Conservation (phyloP, 2,888 invertebrate species). For the Drosophila mercatorum region DNA sequence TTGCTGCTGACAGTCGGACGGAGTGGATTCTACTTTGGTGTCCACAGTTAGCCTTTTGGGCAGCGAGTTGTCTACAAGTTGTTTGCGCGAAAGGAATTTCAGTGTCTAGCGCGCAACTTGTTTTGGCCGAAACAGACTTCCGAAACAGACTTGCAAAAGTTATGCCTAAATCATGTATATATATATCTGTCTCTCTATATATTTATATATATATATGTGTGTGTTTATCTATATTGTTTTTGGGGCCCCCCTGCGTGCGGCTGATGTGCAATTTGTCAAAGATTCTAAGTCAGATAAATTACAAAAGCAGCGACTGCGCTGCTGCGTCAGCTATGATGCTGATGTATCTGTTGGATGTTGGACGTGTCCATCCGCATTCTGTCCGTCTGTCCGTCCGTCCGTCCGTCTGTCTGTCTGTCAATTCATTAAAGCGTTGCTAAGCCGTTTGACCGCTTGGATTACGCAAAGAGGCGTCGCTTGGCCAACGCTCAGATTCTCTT, state of each 20-base stretch:
- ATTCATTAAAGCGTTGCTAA: slow-evolving; percentile 56
- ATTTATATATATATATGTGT: slow-evolving; percentile 6
- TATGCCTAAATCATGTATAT: slow-evolving; percentile 41
- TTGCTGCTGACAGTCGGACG: slow-evolving; percentile 43
- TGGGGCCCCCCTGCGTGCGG: slow-evolving; percentile 22
- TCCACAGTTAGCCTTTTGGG: slow-evolving; percentile 41
- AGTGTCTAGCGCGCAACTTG: slow-evolving; percentile 49
- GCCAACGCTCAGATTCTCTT: slow-evolving; percentile 23
- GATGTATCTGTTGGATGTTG: slow-evolving; percentile 58
- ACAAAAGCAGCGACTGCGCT: slow-evolving; percentile 47
- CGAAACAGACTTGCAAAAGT: slow-evolving; percentile 56
- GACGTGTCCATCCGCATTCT: slow-evolving; percentile 13
- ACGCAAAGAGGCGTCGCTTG: slow-evolving; percentile 58
- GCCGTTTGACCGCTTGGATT: slow-evolving; percentile 55
- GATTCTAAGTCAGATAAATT: slow-evolving; percentile 70
- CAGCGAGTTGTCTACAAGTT: slow-evolving; percentile 50
- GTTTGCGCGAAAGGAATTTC: slow-evolving; percentile 63
- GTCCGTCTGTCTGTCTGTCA: slow-evolving; percentile 25
- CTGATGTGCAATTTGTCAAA: slow-evolving; percentile 69
- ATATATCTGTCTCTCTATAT: slow-evolving; percentile 1
- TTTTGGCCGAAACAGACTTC: slow-evolving; percentile 56
- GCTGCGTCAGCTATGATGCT: slow-evolving; percentile 15
- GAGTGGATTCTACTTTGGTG: slow-evolving; percentile 34
- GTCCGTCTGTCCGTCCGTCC: slow-evolving; percentile 10
- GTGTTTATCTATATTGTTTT: slow-evolving; percentile 21